phyloP scores from a whole-genome alignment of 2,888 invertebrate genomes.

The Blomia tropicalis region DNA sequence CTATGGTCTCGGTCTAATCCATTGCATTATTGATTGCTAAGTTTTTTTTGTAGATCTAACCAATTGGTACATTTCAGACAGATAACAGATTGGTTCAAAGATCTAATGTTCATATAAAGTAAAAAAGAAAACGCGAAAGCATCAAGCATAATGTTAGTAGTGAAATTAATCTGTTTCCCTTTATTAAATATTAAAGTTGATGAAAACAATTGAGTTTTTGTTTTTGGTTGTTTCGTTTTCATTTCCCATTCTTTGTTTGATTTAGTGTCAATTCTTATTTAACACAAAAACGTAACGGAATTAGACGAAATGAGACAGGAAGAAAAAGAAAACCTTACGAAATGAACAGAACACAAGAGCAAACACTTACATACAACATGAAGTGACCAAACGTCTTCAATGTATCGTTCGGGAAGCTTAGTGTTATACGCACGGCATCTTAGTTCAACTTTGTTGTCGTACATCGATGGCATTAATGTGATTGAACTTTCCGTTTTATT shows the following conservation, averaged over 20 bases:
- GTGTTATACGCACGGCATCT: constrained; percentile 20
- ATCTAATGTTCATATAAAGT: no score
- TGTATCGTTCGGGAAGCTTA: constrained; percentile 3
- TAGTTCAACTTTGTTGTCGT: constrained; percentile 16
- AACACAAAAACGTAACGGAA: no score
- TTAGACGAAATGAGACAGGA: no score
- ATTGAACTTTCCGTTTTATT: constrained; percentile 21
- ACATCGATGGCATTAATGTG: constrained; percentile 21
- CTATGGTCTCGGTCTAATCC: no score
- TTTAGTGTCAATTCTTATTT: no score
- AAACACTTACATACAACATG: constrained; percentile 16
- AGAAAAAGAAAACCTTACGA: background rate
- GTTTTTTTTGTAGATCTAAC: no score
- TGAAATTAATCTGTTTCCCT: constrained; percentile 10
- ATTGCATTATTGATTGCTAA: no score
- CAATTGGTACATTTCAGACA: no score
- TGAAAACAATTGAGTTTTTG: constrained; percentile 1
- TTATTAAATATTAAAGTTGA: constrained; percentile 7
- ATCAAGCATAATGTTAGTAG: constrained; percentile 5
- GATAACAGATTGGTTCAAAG: no score
- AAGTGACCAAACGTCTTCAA: constrained; percentile 18
- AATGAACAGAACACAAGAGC: background rate
- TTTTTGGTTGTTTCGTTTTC: background rate
- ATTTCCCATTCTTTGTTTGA: background rate
- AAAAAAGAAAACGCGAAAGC: background rate